Evolutionary conservation across 1,140 invertebrate species (phyloP), one percentile per base, ranked within the genome.

Genomic region (Acromyrmex heyeri): DNA sequence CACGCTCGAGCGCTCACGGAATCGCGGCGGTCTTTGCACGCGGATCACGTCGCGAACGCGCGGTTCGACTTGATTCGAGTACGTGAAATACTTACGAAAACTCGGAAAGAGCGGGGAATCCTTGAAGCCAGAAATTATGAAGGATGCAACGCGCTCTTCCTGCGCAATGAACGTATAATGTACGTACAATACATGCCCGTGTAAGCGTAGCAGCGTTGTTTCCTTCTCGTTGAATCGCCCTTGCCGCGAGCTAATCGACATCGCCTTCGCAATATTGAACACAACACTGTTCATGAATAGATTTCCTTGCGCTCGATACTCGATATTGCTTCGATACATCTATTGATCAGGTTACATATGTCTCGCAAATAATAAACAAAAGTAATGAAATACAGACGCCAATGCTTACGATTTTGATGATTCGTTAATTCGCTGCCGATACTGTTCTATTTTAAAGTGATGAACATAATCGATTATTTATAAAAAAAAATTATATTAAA

Each of bases 31-130:
- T 30, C 18, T 82, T 82, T 12, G 67, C 55, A 73, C 12, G 67
- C 79, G 34, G 7, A 61, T 82, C 79, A 82, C 79, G 79, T 82
- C 79, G 79, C 55, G 34, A 2, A 48, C 38, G 79, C 38, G 79
- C 67, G 38, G 6, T 72, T 82, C 67, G 53, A 73, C 79, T 82
- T 61, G 79, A 82, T 73, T 82, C 79, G 67, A 18, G 79, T 82
- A 82, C 79, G 79, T 82, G 79, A 82, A 82, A 61, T 48, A 82
- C 65, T 82, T 82, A 82, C 79, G 79, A 82, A 82, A 82, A 82
- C 67, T 82, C 79, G 24, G 67, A 73, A 82, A 82, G 79, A 82
- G 55, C 79, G 67, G 55, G 38, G 53, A 82, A 82, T 73, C 79
- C 79, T 82, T 73, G 79, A 82, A 50, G 14, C 67, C 34, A 73